Base-by-base conservation (phyloP, 2,797 vertebrate species). In the Cottoperca gobio region DNA sequence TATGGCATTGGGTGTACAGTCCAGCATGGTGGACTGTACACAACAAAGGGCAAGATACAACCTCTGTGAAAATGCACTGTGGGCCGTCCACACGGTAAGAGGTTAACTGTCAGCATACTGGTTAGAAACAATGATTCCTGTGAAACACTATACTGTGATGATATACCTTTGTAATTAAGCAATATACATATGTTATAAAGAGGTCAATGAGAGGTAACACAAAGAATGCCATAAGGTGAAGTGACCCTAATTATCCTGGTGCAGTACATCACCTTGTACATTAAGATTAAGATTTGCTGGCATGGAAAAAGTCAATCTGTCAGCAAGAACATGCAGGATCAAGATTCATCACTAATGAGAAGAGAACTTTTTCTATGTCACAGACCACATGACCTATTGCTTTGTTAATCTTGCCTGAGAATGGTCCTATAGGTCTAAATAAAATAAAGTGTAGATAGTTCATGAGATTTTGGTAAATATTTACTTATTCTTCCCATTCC, bases 261-360 rank as follows among this genome's bases (percentile, higher is more conserved):
- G 33, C n/a, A 19, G 52, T 23, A 39, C 16, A 49, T 45, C 53
- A 40, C 40, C 19, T 7, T 69, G 48, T 50, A 19, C 11, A 24
- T 53, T 48, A 48, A 54, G 71, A 53, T 42, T 61, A 28, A 28
- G 28, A 28, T 28, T 3, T 40, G 12, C 26, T 69, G 66, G 54
- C 33, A 45, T 17, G 68, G 48, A 73, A 82, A 73, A 6, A 28
- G 60, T 31, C 69, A 59, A 65, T 79, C 65, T 82, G 77, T 63
- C 40, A 49, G 50, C 6, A 31, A 23, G 21, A 60, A 10, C 33
- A 42, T 4, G 1, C 12, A 40, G 40, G 31, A 53, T 16, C 37
- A 31, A 46, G 33, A 62, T 67, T 63, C 48, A 23, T 9, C 17
- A 26, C 35, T 70, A 63, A 76, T 66, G 69, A 74, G 49, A 45